These are phyloP conservation scores for Myrmecophaga tridactyla DNA, from an alignment of 2,113 vertebrate genomes.

Conservation along the genomic window DNA sequence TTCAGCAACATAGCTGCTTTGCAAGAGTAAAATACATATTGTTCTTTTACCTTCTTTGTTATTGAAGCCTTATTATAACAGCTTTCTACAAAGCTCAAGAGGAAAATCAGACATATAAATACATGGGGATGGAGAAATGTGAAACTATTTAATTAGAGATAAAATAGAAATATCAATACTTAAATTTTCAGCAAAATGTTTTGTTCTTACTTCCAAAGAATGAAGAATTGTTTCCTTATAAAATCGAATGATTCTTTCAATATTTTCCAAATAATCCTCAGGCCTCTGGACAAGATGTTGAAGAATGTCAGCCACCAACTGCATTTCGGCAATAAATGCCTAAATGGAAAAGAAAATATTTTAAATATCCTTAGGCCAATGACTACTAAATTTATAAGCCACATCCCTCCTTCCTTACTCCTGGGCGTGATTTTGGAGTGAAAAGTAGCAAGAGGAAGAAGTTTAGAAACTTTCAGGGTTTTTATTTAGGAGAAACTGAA, in stretches of 20 bases:
- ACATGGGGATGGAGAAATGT: not conserved
- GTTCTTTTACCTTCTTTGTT: not conserved
- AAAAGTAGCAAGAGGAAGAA: not conserved
- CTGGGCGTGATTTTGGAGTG: not conserved
- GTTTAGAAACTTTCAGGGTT: not conserved
- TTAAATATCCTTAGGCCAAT: not conserved
- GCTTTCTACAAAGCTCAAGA: not conserved
- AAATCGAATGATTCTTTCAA: slow-evolving; percentile 75
- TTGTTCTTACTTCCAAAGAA: slow-evolving; percentile 88
- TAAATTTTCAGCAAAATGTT: not conserved
- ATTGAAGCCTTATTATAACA: not conserved
- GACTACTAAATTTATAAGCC: not conserved
- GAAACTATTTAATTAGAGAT: not conserved
- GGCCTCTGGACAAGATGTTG: slow-evolving; percentile 86
- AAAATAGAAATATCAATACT: not conserved
- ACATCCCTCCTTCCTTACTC: not conserved
- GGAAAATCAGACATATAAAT: not conserved
- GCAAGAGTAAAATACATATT: not conserved
- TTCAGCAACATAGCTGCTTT: not conserved
- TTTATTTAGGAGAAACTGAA: slow-evolving; percentile 12
- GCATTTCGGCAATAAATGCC: slow-evolving; percentile 69
- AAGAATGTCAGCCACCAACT: slow-evolving; percentile 70
- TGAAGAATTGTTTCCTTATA: slow-evolving; percentile 89
- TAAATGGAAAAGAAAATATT: slow-evolving; percentile 60
- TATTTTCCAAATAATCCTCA: slow-evolving; percentile 86